Conservation (phyloP, 1,140 invertebrate genomes). For the Bombus haemorrhoidalis region DNA sequence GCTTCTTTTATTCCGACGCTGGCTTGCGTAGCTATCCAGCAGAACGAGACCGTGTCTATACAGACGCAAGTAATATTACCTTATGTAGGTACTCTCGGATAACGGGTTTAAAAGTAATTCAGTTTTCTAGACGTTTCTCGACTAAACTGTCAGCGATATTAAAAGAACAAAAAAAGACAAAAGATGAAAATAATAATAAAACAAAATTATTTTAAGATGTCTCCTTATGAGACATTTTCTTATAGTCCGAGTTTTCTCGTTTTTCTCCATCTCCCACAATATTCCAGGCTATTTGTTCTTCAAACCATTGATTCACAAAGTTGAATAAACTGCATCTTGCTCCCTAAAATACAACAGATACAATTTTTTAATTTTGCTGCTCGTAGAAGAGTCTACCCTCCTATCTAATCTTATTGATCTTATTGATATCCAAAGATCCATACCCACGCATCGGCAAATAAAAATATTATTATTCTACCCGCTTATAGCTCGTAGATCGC, state of each 20-base stretch:
- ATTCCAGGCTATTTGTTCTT: neutral
- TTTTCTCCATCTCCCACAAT: neutral
- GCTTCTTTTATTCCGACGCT: neutral
- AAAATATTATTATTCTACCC: neutral
- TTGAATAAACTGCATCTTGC: neutral
- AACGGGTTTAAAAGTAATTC: neutral
- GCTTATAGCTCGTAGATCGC: neutral
- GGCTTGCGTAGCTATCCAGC: neutral
- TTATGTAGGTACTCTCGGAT: neutral
- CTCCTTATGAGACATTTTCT: neutral
- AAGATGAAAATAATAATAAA: neutral
- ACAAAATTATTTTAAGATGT: neutral
- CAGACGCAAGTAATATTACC: too few relatives aligned
- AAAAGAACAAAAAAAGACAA: neutral
- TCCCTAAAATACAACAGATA: neutral
- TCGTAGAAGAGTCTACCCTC: too few relatives aligned
- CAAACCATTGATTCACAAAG: neutral
- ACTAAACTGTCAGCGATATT: neutral
- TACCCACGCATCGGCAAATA: neutral
- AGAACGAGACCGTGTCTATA: too few relatives aligned
- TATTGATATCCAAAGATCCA: neutral
- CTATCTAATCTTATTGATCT: neutral
- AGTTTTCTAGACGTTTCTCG: too few relatives aligned
- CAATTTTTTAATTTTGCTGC: neutral
- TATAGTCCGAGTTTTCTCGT: neutral